phyloP scores from a whole-genome alignment of 2,888 invertebrate genomes.

The Apamea epomidion region DNA sequence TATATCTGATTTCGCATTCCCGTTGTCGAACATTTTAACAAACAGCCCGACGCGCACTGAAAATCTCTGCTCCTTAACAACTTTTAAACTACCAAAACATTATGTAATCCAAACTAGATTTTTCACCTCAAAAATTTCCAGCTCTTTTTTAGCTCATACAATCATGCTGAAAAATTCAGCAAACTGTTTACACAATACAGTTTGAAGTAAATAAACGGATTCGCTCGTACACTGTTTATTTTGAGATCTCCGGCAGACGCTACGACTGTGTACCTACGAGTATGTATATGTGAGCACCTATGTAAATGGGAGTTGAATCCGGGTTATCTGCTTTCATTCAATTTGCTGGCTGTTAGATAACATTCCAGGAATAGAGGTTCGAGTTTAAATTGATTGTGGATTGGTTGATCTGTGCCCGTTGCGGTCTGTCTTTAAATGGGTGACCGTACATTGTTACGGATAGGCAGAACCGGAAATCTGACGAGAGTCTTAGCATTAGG shows the following conservation, averaged over 20 bases:
- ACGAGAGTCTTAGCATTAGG: neutral
- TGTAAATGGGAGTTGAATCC: neutral
- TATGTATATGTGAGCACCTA: neutral
- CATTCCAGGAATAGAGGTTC: neutral
- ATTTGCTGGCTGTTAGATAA: slow-evolving; percentile 6
- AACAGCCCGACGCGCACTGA: neutral
- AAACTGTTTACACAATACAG: slow-evolving; percentile 23
- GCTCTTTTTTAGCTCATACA: slow-evolving; percentile 3
- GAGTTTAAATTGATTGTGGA: neutral
- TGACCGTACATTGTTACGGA: neutral
- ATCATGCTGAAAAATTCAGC: slow-evolving; percentile 28
- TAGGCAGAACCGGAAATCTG: neutral
- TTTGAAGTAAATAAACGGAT: slow-evolving; percentile 50
- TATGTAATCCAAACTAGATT: neutral
- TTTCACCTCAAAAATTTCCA: neutral
- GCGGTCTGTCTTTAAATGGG: neutral
- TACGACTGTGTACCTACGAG: slow-evolving; percentile 11
- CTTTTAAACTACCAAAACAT: neutral
- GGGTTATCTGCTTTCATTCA: slow-evolving; percentile 1
- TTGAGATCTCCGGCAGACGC: slow-evolving; percentile 42
- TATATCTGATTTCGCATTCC: neutral
- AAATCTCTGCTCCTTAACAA: neutral
- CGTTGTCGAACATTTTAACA: neutral
- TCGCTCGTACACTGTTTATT: slow-evolving; percentile 37
- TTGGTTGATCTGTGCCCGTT: neutral